A percentile compares a stretch with the other conserved stretches of the same genome.
These are phyloP conservation scores for Palythoa grandis DNA, from an alignment of 92 coral and sea anemone genomes.

Conservation along the genomic window DNA sequence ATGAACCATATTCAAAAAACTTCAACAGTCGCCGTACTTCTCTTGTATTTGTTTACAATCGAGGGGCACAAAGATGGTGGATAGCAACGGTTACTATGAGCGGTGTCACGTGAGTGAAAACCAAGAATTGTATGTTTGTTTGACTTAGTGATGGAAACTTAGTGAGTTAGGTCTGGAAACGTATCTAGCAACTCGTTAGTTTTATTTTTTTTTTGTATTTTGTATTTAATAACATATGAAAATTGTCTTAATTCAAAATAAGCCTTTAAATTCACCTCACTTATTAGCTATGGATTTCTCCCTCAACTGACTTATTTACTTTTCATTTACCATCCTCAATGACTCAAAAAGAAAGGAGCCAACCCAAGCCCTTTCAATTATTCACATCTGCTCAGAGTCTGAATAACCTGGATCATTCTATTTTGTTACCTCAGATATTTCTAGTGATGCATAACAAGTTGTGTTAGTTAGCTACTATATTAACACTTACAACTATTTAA, in stretches of 20 bases:
- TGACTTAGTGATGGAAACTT: background rate
- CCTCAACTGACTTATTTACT: background rate
- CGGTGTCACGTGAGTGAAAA: too few relatives aligned
- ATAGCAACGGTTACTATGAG: too few relatives aligned
- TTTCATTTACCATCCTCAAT: slow-evolving; percentile 11
- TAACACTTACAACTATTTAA: slow-evolving; percentile 2
- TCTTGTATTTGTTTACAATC: too few relatives aligned
- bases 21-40: too few relatives aligned
- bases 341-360: slow-evolving; percentile 8
- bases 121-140: background rate
- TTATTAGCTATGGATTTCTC: background rate
- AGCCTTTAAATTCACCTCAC: background rate
- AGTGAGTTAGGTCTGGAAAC: slow-evolving; percentile 13
- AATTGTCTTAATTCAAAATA: background rate
- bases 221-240: too few relatives aligned
- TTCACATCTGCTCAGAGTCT: slow-evolving; percentile 11
- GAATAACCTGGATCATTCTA: slow-evolving; percentile 5
- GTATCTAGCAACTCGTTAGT: background rate
- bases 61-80: too few relatives aligned
- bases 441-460: background rate
- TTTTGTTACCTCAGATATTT: background rate
- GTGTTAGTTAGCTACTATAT: background rate
- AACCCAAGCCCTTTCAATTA: background rate
- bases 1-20: too few relatives aligned
- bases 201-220: too few relatives aligned